A percentile compares a stretch with the other conserved stretches of the same genome.
These are phyloP conservation scores for Drosophila pectinifera DNA, from an alignment of 1,140 invertebrate species.

Conservation along the genomic window DNA sequence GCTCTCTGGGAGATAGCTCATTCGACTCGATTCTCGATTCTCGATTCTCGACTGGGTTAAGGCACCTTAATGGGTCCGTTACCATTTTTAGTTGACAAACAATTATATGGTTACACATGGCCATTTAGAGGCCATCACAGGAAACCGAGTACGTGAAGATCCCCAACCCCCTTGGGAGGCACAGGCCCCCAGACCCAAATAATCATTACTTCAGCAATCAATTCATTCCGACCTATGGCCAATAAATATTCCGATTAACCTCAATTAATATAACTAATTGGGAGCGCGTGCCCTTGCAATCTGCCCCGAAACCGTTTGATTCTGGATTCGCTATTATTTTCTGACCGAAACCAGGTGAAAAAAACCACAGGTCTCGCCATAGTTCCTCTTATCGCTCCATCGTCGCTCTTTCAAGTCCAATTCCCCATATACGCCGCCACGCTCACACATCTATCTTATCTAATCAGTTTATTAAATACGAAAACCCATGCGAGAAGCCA, in stretches of 20 bases:
- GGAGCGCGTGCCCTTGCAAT: slow-evolving; percentile 48
- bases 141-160: slow-evolving; percentile 63
- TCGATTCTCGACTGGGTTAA: slow-evolving; percentile 22
- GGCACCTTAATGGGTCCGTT: slow-evolving; percentile 52
- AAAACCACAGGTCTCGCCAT: slow-evolving; percentile 49
- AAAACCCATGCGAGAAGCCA: slow-evolving; percentile 71
- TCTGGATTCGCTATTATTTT: slow-evolving; percentile 38
- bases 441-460: slow-evolving; percentile 61
- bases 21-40: slow-evolving; percentile 2
- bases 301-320: slow-evolving; percentile 18
- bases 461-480: slow-evolving; percentile 79
- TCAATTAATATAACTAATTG: slow-evolving; percentile 79
- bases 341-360: slow-evolving; percentile 21
- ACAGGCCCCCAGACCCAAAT: neutral
- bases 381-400: slow-evolving; percentile 57
- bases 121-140: slow-evolving; percentile 70
- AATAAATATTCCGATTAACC: slow-evolving; percentile 65
- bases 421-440: slow-evolving; percentile 47
- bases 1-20: slow-evolving; percentile 6
- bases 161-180: neutral
- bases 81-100: slow-evolving; percentile 72
- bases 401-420: slow-evolving; percentile 57
- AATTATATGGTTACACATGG: slow-evolving; percentile 67
- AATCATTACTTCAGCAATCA: slow-evolving; percentile 58
- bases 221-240: slow-evolving; percentile 63